Evolutionary conservation across 64 coral and sea anemone species (phyloP), one percentile per base, ranked within the genome.

Genomic region (Porites australiensis): DNA sequence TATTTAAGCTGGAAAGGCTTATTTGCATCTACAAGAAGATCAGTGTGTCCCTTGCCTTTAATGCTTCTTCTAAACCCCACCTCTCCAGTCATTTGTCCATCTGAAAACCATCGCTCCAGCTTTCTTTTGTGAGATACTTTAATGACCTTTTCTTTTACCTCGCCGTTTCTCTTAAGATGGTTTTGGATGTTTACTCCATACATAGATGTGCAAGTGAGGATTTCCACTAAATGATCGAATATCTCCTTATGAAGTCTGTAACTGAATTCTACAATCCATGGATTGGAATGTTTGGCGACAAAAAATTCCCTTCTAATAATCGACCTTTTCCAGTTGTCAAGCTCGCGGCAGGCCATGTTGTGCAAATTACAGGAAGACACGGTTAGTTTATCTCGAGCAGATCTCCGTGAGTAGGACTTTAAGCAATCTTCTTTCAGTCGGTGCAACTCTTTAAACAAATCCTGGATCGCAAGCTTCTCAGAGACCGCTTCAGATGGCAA

Each of bases 141-240:
- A 77, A 77, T 52, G 74, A 77, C 74, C 11, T 77, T 77, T 77
- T 77, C 74, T 77, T 77, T 77, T 53, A 3, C 74, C 54, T 77
- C 49, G 74, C 74, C 74, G 48, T 77, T 77, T 77, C 49, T 77
- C 20, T 69, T 69, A 9, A 54, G 52, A 54, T 54, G 52, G 52
- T 9, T 54, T 54, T 54, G 52, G 52, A 54, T 54, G 52, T 54
- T 54, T 54, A 54, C 52, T 5, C 52, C 52, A 54, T 54, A 54
- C 52, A 54, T 54, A 54, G 52, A 54, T 5, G 52, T 54, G 52
- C 52, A 54, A 54, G 52, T 54, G 4, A 54, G 52, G 4, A 54
- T 54, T 54, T 54, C 52, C 52, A 54, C 52, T 9, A 54, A 54
- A 54, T 54, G 52, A 54, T 54, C 52, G 9, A 54, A 54, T 54